Conservation (phyloP, 2,888 invertebrate genomes). For the Strigamia maritima region DNA sequence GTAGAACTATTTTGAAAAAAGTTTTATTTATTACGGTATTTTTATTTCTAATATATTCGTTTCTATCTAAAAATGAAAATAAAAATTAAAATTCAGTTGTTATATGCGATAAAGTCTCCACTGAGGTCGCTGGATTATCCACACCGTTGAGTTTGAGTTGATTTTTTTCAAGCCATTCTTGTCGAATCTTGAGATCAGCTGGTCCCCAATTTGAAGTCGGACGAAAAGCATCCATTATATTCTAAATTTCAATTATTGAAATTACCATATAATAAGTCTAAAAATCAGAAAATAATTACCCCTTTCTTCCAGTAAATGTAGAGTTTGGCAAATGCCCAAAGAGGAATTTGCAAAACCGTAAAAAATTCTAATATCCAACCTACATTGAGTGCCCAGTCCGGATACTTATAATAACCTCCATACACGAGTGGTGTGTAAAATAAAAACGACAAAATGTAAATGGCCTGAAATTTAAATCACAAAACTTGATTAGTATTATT, state of each 20-base stretch:
- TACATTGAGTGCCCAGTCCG: constrained; percentile 46
- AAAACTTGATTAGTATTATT: too few relatives aligned
- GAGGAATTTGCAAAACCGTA: constrained; percentile 46
- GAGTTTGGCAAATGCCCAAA: constrained; percentile 44
- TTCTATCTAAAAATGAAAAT: neutral
- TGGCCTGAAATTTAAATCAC: constrained; percentile 43
- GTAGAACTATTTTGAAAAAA: too few relatives aligned
- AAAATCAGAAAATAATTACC: constrained; percentile 38
- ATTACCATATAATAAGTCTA: neutral
- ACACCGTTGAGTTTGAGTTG: neutral
- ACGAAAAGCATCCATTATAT: constrained; percentile 43
- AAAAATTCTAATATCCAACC: constrained; percentile 46
- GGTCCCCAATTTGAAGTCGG: constrained; percentile 47
- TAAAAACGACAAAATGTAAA: constrained; percentile 46
- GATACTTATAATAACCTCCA: constrained; percentile 44
- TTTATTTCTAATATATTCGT: too few relatives aligned
- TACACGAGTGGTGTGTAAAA: constrained; percentile 43
- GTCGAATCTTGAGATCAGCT: constrained; percentile 1
- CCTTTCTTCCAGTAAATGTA: constrained; percentile 42
- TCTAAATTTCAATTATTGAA: constrained; percentile 41
- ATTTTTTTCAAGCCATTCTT: neutral
- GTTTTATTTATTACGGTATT: too few relatives aligned
- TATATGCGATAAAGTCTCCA: neutral
- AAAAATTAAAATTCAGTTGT: neutral
- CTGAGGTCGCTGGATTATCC: neutral